Base-by-base conservation (phyloP, 1,140 invertebrate genomes). In the Drosophila nikananu region DNA sequence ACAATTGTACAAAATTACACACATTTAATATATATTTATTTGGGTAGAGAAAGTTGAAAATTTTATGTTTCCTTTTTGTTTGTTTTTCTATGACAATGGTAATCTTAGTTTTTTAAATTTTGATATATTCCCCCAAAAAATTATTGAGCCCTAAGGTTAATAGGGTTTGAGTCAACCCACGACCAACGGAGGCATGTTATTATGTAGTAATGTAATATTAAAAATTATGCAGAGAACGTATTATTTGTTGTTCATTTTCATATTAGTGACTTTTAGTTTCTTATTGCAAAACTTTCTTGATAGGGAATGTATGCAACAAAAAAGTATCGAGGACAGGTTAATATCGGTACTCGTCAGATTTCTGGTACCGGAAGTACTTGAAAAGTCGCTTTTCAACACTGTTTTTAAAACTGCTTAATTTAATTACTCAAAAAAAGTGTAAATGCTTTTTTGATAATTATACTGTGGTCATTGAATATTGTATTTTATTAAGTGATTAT, bases 1-100 rank as follows among this genome's bases (percentile, higher is more conserved):
- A 86, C 82, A 86, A 73, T 78, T 86, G 74, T 54, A 66, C 73
- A 58, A 21, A 46, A 17, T 55, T 37, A 55, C 52, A 55, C 32
- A 55, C 52, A 55, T 46, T 48, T 63, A 46, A 17, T 23, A 49
- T 51, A 23, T 37, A 55, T 3, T 55, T 55, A 37, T 3, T 55
- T 55, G 52, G 52, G 21, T 37, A 55, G 6, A 55, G 32, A 55
- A 55, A 21, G 21, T 55, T 55, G 57, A 51, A 35, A 65, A 25
- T 64, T 81, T 63, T 39, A 35, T 13, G 19, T 41, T 46, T 58
- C 51, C 25, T 25, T 54, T 62, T 62, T 63, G 60, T 49, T 74
- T 49, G 68, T 37, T 64, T 77, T 77, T 67, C 75, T 86, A 86
- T 86, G 82, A 86, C 82, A 86, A 86, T 86, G 82, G 82, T 86